These are phyloP conservation scores for Astropecten irregularis DNA, from an alignment of 53 echinoderm and acorn worm species.

Conservation along the genomic window DNA sequence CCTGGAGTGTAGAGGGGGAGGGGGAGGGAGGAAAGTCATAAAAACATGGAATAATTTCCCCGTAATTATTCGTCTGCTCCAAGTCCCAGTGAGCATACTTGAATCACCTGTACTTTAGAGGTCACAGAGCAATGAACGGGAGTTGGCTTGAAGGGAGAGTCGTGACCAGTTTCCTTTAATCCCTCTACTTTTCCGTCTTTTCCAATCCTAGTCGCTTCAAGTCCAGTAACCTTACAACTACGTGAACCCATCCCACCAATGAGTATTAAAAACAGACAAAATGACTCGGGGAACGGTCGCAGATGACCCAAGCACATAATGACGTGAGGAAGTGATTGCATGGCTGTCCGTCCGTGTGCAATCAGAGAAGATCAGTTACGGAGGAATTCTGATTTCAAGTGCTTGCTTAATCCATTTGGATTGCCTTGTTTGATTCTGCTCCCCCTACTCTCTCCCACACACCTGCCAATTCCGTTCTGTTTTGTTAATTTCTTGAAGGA, in stretches of 20 bases:
- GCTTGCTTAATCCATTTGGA: conserved; percentile 22
- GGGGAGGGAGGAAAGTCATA: no score
- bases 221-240: neutral
- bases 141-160: neutral
- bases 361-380: conserved; percentile 16
- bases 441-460: conserved; percentile 1
- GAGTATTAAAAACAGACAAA: no score
- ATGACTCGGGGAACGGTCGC: neutral
- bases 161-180: neutral
- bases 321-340: neutral
- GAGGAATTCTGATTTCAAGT: neutral
- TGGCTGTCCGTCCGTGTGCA: no score
- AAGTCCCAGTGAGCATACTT: no score
- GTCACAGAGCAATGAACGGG: conserved; percentile 38
- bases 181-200: neutral
- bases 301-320: neutral
- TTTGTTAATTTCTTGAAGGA: no score
- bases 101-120: conserved; percentile 33
- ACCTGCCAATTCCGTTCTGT: no score
- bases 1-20: no score
- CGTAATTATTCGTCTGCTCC: no score
- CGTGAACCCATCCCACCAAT: neutral
- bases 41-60: no score
- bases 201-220: no score
- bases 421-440: neutral